Base-by-base conservation (phyloP, 1,140 invertebrate species). In the Macrostomum lignano region DNA sequence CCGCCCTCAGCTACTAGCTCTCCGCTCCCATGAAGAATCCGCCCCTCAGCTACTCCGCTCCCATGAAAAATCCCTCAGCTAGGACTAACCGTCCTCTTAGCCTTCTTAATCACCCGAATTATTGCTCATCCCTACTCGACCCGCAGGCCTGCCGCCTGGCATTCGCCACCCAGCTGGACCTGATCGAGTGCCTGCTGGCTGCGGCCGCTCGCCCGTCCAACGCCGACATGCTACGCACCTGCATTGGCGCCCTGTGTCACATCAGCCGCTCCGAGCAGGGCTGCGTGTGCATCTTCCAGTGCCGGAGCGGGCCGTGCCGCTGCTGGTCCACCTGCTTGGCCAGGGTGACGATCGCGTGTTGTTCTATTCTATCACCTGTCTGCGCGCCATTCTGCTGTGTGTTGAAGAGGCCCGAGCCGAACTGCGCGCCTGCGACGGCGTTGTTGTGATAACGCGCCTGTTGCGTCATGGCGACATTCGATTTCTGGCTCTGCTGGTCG, bases 321-420 rank as follows among this genome's bases (percentile, higher is more conserved):
- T 84, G 30, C 64, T 96, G 19, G 82, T 94, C 5, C 93, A 93
- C 60, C 60, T 94, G 0, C 61, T 96, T 1, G 62, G n/a, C n/a
- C n/a, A n/a, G n/a, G n/a, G 78, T 1, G 76, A 93, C 11, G 84
- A 94, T 55, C 78, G 78, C n/a, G 82, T 96, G 9, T 62, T 94
- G 5, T 91, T 93, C 54, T 96, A 96, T 51, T 86, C 86, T 1
- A 88, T 94, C 33, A 93, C 84, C 2, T 94, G 86, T 23, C 64
- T 98, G 9, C 88, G 96, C 57, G 96, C 94, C 54, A 62, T 98
- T 3, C 60, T 98, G n/a, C 61, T 94, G 21, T 84, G 96, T 51
- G 81, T 94, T 58, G 84, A 94, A 57, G 81, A 81, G 17, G 86
- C 82, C 7, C 94, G 94, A 56, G 91, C 81, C 72, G 84, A 81